Conservation (phyloP, 2,113 vertebrate genomes). For the Benthochromis sp. region DNA sequence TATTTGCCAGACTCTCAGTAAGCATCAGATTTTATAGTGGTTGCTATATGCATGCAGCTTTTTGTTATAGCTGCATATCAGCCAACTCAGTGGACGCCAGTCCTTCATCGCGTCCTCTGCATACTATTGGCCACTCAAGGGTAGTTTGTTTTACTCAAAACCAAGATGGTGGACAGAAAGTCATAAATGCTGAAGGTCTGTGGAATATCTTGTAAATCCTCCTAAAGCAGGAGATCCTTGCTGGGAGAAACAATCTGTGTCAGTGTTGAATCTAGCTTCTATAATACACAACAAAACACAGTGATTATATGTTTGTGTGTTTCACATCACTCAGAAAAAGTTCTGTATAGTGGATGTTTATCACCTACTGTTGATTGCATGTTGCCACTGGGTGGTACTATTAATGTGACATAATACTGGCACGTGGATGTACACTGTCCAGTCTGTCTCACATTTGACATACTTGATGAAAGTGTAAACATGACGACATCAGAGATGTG, state of each 20-base stretch:
- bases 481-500: neutral
- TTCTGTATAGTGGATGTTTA: too few relatives aligned
- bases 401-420: neutral
- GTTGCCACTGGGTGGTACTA: neutral
- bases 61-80: neutral
- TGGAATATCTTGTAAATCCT: neutral
- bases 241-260: neutral
- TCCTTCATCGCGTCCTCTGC: neutral
- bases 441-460: neutral
- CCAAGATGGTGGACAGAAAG: neutral
- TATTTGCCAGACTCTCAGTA: neutral
- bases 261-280: neutral
- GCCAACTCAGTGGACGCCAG: neutral
- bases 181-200: neutral
- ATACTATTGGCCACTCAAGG: neutral
- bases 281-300: neutral
- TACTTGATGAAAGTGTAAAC: neutral
- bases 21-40: neutral
- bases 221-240: neutral
- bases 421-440: neutral
- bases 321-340: neutral
- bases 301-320: neutral
- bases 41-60: accelerated
- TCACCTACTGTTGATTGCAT: too few relatives aligned
- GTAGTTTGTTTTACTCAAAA: neutral